These are phyloP conservation scores for Crypturellus undulatus DNA, from an alignment of 2,113 vertebrate species.

Conservation along the genomic window DNA sequence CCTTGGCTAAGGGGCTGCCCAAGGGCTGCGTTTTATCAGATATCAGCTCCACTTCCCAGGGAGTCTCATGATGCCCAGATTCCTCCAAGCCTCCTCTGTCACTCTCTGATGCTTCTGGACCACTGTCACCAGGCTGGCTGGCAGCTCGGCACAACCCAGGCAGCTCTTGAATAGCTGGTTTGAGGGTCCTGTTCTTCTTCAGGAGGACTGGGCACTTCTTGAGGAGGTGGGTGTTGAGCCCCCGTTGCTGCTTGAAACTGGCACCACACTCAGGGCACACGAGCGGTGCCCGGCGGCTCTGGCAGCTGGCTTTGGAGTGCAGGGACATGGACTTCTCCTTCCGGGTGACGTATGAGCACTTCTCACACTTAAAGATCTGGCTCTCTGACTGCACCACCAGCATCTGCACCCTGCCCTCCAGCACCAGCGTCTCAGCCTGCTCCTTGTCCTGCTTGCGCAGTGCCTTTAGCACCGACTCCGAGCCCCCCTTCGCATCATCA, in stretches of 20 bases:
- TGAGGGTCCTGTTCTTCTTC: constrained; percentile 73
- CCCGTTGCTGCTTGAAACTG: constrained; percentile 90
- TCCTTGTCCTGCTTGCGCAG: constrained; percentile 90
- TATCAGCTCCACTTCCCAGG: not conserved
- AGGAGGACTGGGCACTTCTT: constrained; percentile 84
- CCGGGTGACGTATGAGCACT: constrained; percentile 84
- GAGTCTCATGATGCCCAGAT: not conserved
- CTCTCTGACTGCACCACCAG: constrained; percentile 85
- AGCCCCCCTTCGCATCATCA: not conserved
- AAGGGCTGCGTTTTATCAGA: not conserved
- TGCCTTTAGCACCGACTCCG: constrained; percentile 80
- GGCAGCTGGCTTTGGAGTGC: constrained; percentile 84
- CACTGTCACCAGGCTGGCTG: not conserved
- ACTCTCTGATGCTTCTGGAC: not conserved
- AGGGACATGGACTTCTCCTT: constrained; percentile 82
- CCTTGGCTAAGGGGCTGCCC: not conserved
- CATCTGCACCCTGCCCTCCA: constrained; percentile 94
- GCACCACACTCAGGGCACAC: constrained; percentile 83
- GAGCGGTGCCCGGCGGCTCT: constrained; percentile 71
- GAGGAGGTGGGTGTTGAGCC: constrained; percentile 86
- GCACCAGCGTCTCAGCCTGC: constrained; percentile 87
- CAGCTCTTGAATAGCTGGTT: not conserved
- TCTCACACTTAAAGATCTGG: constrained; percentile 81
- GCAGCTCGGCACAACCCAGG: not conserved
- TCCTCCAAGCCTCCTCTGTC: not conserved